Conservation (phyloP, 2,797 vertebrate genomes). For the Decapterus maruadsi region DNA sequence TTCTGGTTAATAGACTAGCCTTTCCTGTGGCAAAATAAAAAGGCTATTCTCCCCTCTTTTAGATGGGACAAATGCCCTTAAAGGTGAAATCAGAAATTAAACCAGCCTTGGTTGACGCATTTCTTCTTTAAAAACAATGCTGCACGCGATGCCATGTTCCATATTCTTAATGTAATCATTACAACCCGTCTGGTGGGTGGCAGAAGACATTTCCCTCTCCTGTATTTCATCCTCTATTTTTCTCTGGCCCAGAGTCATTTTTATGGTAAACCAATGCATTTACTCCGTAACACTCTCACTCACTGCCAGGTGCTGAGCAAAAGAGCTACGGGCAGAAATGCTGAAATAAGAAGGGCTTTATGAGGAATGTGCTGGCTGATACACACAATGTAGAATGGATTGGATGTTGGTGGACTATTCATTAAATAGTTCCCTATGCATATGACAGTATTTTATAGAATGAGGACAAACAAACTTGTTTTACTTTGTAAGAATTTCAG, state of each 20-base stretch:
- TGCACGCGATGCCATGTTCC: neutral
- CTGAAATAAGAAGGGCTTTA: conserved; percentile 16
- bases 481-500: no score
- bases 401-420: neutral
- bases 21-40: conserved; percentile 5
- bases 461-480: neutral
- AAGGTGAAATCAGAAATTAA: neutral
- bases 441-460: neutral
- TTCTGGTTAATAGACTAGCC: neutral
- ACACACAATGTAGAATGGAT: neutral
- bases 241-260: conserved; percentile 4
- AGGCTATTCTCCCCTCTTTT: neutral
- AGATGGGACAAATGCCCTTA: neutral
- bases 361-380: neutral
- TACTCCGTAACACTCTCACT: neutral
- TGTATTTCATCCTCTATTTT: neutral
- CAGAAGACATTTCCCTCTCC: neutral
- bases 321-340: conserved; percentile 10
- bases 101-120: neutral
- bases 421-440: neutral
- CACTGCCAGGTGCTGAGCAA: neutral
- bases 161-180: no score
- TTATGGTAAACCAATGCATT: conserved; percentile 6
- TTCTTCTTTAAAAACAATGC: neutral
- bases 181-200: neutral